Evolutionary conservation across 2,113 vertebrate genomes (phyloP).

Genomic region (Gila orcuttii): DNA sequence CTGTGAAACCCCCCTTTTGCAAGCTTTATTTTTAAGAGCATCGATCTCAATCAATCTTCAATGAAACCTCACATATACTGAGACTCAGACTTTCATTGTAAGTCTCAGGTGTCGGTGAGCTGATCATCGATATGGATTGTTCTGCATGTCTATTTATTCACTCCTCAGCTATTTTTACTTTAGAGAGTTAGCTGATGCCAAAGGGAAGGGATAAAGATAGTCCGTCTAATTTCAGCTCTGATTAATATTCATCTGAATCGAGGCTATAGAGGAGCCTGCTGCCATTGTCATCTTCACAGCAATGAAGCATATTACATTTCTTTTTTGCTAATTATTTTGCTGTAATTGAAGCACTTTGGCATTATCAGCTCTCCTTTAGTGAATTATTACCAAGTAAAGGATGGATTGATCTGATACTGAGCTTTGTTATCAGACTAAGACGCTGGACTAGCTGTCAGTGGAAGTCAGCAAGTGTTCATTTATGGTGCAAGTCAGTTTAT

Average conservation of each 20-base stretch:
- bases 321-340: background rate
- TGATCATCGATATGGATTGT: slow-evolving; percentile 25
- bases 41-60: background rate
- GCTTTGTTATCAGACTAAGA: background rate
- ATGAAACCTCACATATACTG: no score
- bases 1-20: no score
- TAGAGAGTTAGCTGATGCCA: slow-evolving; percentile 29
- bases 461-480: background rate
- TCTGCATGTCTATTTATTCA: slow-evolving; percentile 25
- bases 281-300: background rate
- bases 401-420: background rate
- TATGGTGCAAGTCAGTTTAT: background rate
- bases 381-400: background rate
- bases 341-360: background rate
- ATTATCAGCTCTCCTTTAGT: background rate
- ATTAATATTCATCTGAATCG: slow-evolving; percentile 56
- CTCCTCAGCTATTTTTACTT: slow-evolving; percentile 33
- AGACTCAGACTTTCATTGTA: no score
- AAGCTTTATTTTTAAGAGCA: no score
- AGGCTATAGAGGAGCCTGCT: slow-evolving; percentile 28
- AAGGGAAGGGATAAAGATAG: slow-evolving; percentile 27
- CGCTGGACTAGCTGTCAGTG: background rate
- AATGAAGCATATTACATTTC: background rate
- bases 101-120: background rate
- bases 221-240: slow-evolving; percentile 55